Evolutionary conservation across 2,888 invertebrate genomes (phyloP).

Genomic region (Xylophagus ater): DNA sequence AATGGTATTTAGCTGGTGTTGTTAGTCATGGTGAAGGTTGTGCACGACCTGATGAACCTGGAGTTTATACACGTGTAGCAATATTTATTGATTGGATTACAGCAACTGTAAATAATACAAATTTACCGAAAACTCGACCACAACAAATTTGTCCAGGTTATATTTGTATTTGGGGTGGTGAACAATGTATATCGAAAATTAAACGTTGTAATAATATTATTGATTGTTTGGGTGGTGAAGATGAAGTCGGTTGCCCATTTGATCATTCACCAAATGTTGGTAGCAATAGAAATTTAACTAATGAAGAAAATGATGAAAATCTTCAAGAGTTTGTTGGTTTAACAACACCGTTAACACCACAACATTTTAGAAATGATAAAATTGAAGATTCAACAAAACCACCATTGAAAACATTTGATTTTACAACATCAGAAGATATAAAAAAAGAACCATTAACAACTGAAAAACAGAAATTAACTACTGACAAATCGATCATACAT

Average conservation of each 20-base stretch:
- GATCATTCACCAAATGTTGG: constrained; percentile 32
- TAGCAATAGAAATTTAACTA: constrained; percentile 4
- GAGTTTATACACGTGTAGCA: constrained; percentile 70
- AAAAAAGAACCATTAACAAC: background rate
- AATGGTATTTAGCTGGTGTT: constrained; percentile 73
- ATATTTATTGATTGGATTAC: constrained; percentile 66
- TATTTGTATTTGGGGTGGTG: constrained; percentile 52
- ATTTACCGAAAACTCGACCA: constrained; percentile 40
- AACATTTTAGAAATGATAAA: constrained; percentile 16
- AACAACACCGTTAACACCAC: constrained; percentile 1
- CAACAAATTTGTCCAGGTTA: constrained; percentile 60
- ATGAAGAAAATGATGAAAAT: background rate
- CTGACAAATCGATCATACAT: background rate
- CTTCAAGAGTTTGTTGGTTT: background rate
- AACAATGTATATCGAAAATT: constrained; percentile 54
- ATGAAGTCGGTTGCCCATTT: constrained; percentile 57
- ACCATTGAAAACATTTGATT: background rate
- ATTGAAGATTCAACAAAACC: background rate
- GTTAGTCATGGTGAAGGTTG: constrained; percentile 84
- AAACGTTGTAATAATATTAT: constrained; percentile 60
- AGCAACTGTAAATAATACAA: constrained; percentile 25
- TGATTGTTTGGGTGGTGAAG: constrained; percentile 70
- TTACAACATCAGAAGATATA: background rate
- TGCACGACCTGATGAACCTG: constrained; percentile 65
- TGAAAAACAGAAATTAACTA: no score